Base-by-base conservation (phyloP, 1,140 invertebrate species). In the Pogonomyrmex barbatus region DNA sequence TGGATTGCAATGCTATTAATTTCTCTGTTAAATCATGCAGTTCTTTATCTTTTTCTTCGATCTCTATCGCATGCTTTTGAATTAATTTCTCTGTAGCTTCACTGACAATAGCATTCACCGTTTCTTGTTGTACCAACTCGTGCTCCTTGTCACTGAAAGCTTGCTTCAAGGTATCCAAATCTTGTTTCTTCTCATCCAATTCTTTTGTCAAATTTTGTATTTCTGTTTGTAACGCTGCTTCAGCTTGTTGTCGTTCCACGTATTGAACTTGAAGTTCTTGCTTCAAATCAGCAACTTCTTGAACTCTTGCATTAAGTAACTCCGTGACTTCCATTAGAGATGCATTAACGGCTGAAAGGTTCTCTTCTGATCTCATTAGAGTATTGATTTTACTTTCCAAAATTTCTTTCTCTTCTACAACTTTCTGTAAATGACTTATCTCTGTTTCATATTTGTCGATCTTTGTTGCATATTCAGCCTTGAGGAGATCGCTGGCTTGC, bases 221-320 rank as follows among this genome's bases (percentile, higher is more conserved):
- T 0, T 63, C 50, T 2, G 88, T 77, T 45, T 93, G 88, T 5
- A 94, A 47, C 33, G 81, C 85, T 52, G 77, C 71, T 56, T 95
- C 88, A 4, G 78, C 56, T 58, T 90, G 47, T 5, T 92, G 47
- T 60, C 91, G 67, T n/a, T 93, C 91, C 0, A 94, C 56, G 3
- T 91, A 91, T 5, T 94, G 94, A 93, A 95, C 93, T 91, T 96
- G 91, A 91, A 96, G 93, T 93, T 96, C 94, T 52, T 93, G 92
- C 60, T 93, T 95, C n/a, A 95, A 54, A 36, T 90, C 88, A 0
- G 94, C 93, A 0, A 94, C 92, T 76, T 95, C 94, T 75, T 94
- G 93, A 5, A 93, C 92, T n/a, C 93, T 91, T 0, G 73, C 65
- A 17, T 93, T 94, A 14, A 94, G 87, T 0, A 95, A 60, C 10